phyloP scores from a whole-genome alignment of 1,140 invertebrate species.

The Vanessa atalanta region DNA sequence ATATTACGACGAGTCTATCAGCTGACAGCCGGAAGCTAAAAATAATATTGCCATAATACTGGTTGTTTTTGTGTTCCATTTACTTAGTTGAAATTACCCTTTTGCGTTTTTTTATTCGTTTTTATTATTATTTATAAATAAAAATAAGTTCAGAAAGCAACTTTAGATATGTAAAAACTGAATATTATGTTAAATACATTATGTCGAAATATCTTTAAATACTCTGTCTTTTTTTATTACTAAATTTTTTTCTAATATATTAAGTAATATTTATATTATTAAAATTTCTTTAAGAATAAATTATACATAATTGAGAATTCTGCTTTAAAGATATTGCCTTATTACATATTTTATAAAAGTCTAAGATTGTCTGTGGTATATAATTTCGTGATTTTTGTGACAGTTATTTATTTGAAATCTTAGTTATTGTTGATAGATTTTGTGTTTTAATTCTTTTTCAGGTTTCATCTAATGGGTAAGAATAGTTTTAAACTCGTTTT shows the following conservation, averaged over 20 bases:
- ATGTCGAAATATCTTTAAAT: no score
- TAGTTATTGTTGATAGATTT: conserved; percentile 43
- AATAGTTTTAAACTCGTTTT: neutral
- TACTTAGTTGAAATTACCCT: neutral
- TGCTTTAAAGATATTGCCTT: no score
- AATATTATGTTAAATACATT: no score
- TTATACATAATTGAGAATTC: no score
- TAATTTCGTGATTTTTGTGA: conserved; percentile 34
- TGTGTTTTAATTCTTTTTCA: conserved; percentile 48
- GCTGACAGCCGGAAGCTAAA: conserved; percentile 76
- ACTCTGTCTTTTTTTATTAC: no score
- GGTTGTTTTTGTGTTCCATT: neutral
- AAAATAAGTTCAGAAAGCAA: no score
- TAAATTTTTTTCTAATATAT: no score
- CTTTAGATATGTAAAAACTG: no score
- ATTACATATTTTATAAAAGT: no score
- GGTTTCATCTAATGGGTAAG: conserved; percentile 60
- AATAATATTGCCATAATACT: conserved; percentile 45
- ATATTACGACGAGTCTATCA: conserved; percentile 65
- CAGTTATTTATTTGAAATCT: conserved; percentile 58
- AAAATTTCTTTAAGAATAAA: no score
- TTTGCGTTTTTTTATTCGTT: neutral
- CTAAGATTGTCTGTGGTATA: neutral
- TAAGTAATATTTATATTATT: no score
- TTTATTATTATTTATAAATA: neutral